Percentiles rank a stretch among this genome's conserved stretches.
phyloP scores from a whole-genome alignment of 2,888 invertebrate genomes.

The Amorpha juglandis region DNA sequence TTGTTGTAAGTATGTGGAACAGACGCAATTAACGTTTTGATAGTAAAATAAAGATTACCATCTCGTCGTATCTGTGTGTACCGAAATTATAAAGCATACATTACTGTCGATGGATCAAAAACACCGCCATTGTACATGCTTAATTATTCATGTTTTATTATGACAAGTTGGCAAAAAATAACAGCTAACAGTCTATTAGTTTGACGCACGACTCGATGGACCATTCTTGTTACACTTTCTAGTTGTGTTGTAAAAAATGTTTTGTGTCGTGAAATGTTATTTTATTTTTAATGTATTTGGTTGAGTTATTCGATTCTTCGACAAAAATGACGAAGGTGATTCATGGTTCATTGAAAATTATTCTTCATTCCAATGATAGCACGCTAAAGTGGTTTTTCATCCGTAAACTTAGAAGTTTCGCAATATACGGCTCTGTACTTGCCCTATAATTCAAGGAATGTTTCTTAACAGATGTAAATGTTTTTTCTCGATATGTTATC shows the following conservation, averaged over 20 bases:
- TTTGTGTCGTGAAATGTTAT: not conserved
- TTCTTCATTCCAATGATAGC: too few relatives aligned
- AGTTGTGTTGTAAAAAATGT: constrained; percentile 6
- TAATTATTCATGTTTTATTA: constrained; percentile 15
- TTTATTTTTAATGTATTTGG: not conserved
- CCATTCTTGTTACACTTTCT: constrained; percentile 12
- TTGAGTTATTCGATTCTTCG: not conserved
- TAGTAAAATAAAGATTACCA: constrained; percentile 17
- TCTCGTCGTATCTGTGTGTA: not conserved
- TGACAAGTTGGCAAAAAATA: constrained; percentile 19
- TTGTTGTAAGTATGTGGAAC: constrained; percentile 7
- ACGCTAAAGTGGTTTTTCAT: too few relatives aligned
- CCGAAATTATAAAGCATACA: not conserved
- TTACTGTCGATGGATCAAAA: constrained; percentile 17
- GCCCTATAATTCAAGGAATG: too few relatives aligned
- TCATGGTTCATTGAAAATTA: too few relatives aligned
- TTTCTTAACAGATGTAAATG: not conserved
- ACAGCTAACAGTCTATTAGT: constrained; percentile 4
- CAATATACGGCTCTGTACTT: too few relatives aligned
- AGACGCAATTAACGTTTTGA: constrained; percentile 5
- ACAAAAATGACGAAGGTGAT: too few relatives aligned
- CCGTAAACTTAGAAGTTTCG: too few relatives aligned
- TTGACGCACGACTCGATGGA: constrained; percentile 11
- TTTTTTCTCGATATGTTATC: constrained; percentile 34
- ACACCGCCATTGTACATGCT: constrained; percentile 1